Evolutionary conservation across 1,140 invertebrate species (phyloP).

Genomic region (Orius insidiosus): DNA sequence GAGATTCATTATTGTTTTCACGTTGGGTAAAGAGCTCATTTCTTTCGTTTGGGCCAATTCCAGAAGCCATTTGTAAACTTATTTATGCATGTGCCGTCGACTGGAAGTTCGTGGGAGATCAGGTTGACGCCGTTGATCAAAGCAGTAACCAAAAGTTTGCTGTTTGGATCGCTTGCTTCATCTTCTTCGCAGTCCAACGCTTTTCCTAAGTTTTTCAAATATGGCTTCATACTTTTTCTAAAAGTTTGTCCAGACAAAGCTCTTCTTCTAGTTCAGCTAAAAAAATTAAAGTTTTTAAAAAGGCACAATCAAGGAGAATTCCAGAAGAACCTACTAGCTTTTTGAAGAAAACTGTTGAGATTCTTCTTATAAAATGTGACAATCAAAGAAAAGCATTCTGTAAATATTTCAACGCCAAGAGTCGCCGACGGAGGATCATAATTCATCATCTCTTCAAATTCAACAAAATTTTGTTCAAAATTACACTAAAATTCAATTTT

Average conservation of each 20-base stretch:
- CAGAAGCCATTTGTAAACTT: conserved; percentile 16
- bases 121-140: conserved; percentile 13
- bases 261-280: background rate
- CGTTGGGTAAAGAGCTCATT: conserved; percentile 4
- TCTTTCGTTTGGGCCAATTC: conserved; percentile 16
- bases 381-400: conserved; percentile 17
- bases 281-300: background rate
- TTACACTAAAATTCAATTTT: no score
- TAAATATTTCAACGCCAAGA: conserved; percentile 17
- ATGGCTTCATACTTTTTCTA: conserved; percentile 9
- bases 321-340: conserved; percentile 14
- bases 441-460: conserved; percentile 15
- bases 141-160: conserved; percentile 13
- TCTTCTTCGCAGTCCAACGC: conserved; percentile 15
- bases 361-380: conserved; percentile 13
- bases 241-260: conserved; percentile 6
- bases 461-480: no score
- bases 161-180: conserved; percentile 10
- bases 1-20: conserved; percentile 15
- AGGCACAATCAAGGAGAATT: no score
- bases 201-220: conserved; percentile 10
- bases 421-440: conserved; percentile 15
- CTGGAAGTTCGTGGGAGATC: conserved; percentile 13
- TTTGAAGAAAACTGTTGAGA: conserved; percentile 16
- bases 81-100: conserved; percentile 4